Base-by-base conservation (phyloP, 2,888 invertebrate genomes). In the Drosophila helvetica region DNA sequence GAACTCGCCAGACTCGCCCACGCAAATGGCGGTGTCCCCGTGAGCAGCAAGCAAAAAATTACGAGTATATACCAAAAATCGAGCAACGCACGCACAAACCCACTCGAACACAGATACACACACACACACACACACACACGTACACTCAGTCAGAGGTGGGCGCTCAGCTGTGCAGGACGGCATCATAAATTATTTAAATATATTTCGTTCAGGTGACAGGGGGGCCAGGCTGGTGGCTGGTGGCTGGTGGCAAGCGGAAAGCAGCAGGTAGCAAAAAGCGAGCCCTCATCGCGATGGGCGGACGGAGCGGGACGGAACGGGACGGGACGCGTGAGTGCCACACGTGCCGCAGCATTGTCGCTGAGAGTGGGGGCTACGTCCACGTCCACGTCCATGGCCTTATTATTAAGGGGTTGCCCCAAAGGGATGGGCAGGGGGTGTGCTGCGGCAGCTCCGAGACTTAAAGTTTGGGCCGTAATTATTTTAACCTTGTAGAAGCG, bases 141-240 rank as follows among this genome's bases (percentile, higher is more conserved):
- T n/a, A n/a, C n/a, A n/a, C n/a, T n/a, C n/a, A 53, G 48, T 38
- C 38, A 2, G 15, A 2, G 38, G n/a, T 3, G 8, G 47, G 58
- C 52, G 60, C 74, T 74, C 79, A 87, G 85, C 88, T 85, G 74
- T 77, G 72, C 66, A 53, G 64, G 64, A 60, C 71, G 72, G 83
- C 86, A 67, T 77, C 77, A 86, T 88, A 88, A 88, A 82, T 83
- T 86, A 88, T 88, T 83, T 79, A 83, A 88, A 82, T 85, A 73
- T 87, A 73, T 87, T 74, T 66, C 56, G 61, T 57, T 57, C 75
- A 73, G 75, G 51, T 71, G 78, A 69, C 66, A 74, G 57, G 55
- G 55, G 54, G 54, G n/a, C 68, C 30, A 63, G 64, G 65, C 27
- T 9, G 46, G 22, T 27, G 27, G 27, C 27, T 22, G 12, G 27